Evolutionary conservation across 2,797 vertebrate genomes (phyloP), one percentile per base, ranked within the genome.

Genomic region (Spinus olivaceus): DNA sequence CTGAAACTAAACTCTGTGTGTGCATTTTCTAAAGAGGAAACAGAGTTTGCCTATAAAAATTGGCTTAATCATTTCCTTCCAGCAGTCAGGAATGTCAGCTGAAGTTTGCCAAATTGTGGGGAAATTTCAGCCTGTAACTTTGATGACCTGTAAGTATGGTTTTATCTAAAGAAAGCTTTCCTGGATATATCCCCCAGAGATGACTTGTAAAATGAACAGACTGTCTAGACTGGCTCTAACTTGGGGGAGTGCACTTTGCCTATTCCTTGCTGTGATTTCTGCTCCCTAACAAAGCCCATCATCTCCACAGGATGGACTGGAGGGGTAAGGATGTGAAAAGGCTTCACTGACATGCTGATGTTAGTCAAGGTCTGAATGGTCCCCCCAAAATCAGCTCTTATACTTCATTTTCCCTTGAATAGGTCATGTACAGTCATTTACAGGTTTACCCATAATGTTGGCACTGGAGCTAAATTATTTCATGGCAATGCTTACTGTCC

Each of bases 341-440:
- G 3, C 20, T 81, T 39, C 53, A 21, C 0, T 50, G 56, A 37
- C 16, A 13, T 5, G 7, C 51, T 3, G 2, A 27, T 39, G 25
- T 42, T 9, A 51, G 16, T 8, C 17, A 42, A 42, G 22, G n/a
- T n/a, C 32, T 53, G 14, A 71, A 67, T 11, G 18, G 5, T 32
- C 17, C 8, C 14, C 2, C 7, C 23, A 22, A 70, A 73, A 21
- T 41, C 6, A 57, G 5, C 7, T 47, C 21, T 67, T 73, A 7
- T 10, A 12, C 25, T 61, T 66, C 46, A 9, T 64, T 70, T 28
- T 17, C 17, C 10, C 15, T 1, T 14, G 3, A 20, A 8, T 6
- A 53, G 3, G 8, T 81, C 65, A 53, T 8, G 7, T 41, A 24
- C 0, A 1, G 10, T 51, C 56, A 28, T 54, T 66, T 59, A 10